Conservation (phyloP, 2,888 invertebrate genomes). For the Eupithecia abbreviata region DNA sequence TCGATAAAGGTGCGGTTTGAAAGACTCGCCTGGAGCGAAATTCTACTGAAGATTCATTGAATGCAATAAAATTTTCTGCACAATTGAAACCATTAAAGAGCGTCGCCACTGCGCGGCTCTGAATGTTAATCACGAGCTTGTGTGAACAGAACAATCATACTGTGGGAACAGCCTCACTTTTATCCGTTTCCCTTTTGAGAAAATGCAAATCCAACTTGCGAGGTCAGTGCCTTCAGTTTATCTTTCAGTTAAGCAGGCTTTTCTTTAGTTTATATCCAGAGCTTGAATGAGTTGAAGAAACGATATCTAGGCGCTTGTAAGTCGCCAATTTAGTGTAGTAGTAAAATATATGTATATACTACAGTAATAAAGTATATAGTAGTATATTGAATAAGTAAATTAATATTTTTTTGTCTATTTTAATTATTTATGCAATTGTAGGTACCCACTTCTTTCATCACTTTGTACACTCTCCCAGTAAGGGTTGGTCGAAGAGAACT, state of each 20-base stretch:
- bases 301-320: background rate
- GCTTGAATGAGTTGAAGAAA: background rate
- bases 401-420: no score
- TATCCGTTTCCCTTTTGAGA: slow-evolving; percentile 61
- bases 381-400: no score
- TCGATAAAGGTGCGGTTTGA: slow-evolving; percentile 67
- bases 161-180: slow-evolving; percentile 66
- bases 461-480: no score
- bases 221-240: slow-evolving; percentile 1
- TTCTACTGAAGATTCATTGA: slow-evolving; percentile 71
- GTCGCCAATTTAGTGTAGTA: background rate
- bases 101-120: slow-evolving; percentile 66
- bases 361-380: no score
- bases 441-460: no score
- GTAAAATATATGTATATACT: no score
- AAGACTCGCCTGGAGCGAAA: slow-evolving; percentile 62
- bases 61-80: slow-evolving; percentile 82
- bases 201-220: slow-evolving; percentile 39
- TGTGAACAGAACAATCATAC: slow-evolving; percentile 79
- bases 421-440: no score
- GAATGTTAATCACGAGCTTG: slow-evolving; percentile 78
- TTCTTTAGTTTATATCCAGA: background rate
- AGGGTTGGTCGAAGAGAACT: no score
- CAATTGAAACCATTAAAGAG: slow-evolving; percentile 81
- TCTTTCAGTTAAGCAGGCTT: background rate